phyloP scores from a whole-genome alignment of 2,113 vertebrate genomes.

The Cyanoderma ruficeps region DNA sequence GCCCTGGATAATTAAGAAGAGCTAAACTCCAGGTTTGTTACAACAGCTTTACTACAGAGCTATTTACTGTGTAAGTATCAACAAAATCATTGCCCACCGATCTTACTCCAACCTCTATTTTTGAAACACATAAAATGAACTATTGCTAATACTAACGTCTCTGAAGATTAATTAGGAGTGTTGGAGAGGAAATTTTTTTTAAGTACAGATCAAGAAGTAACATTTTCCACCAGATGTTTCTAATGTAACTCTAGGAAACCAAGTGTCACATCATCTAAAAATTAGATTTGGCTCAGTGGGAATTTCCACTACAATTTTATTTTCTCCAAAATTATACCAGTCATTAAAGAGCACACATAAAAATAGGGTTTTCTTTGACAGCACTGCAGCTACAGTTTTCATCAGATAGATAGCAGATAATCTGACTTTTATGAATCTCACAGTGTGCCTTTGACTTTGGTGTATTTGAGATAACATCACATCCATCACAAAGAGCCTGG shows the following conservation, averaged over 20 bases:
- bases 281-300: background rate
- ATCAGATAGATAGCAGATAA: background rate
- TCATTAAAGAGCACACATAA: background rate
- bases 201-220: background rate
- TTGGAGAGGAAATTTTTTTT: background rate
- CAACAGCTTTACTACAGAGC: background rate
- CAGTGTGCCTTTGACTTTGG: background rate
- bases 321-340: background rate
- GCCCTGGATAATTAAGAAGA: background rate
- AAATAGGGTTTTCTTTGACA: background rate
- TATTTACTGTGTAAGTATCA: background rate
- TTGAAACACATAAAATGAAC: background rate
- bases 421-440: background rate
- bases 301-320: background rate
- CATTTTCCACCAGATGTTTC: constrained; percentile 6
- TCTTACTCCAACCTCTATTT: background rate
- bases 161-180: background rate
- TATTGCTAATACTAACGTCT: background rate
- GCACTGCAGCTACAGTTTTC: background rate
- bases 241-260: background rate
- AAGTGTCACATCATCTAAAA: background rate
- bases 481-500: background rate
- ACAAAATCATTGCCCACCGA: background rate
- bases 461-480: background rate
- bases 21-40: background rate